Base-by-base conservation (phyloP, 2,888 invertebrate genomes). In the Cephus nigrinus region DNA sequence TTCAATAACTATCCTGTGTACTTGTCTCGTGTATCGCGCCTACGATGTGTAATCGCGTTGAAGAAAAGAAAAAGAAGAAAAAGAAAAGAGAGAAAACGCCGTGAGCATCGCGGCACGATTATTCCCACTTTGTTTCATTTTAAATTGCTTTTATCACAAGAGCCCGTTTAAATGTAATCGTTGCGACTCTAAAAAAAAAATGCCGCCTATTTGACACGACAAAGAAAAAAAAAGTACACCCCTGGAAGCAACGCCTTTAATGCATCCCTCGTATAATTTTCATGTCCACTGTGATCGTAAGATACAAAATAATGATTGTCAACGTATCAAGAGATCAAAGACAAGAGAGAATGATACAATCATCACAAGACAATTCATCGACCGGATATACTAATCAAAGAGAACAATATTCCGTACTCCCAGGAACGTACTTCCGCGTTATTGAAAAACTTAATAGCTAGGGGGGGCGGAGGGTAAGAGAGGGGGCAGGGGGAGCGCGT, bases 121-220 rank as follows among this genome's bases (percentile, higher is more conserved):
- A 55, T 55, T 55, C 5, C 15, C 55, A 55, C 23, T 55, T 55
- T 55, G 23, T 55, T 55, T 55, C 55, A 55, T 55, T 82, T 84
- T 80, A 84, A 85, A 83, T 85, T 84, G 85, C 87, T 88, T 89
- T 88, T 91, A 91, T 91, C 91, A 91, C 91, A 91, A 90, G 86
- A 90, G 87, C 87, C 85, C 85, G 84, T 84, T 87, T 83, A 55
- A 55, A 23, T 55, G 55, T 55, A 55, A 55, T 55, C 2, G 55
- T 55, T 9, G 55, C 23, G 55, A 23, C 55, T 55, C 55, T 55
- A 23, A 40, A 55, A 55, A 40, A 40, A 55, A 55, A 40, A 40
- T 55, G 23, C 55, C 55, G 55, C 55, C 9, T 55, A 23, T 23
- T 9, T 9, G 55, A 55, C 55, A 23, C 55, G 23, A 55, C 55